Evolutionary conservation across 2,113 vertebrate species (phyloP), one percentile per base, ranked within the genome.

Genomic region (Hemichromis elongatus): DNA sequence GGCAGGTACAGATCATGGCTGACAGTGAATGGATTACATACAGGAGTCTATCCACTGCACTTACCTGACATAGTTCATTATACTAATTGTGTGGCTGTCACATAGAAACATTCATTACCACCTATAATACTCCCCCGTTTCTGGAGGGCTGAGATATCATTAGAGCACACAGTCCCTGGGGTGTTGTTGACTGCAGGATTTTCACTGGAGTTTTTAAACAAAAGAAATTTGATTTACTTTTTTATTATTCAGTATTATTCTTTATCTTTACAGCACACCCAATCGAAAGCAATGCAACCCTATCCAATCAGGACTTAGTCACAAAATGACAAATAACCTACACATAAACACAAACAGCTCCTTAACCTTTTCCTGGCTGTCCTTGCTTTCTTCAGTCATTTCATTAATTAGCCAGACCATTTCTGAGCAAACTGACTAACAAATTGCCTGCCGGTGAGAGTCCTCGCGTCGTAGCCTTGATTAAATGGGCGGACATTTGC

Each of bases 401-500:
- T 95, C 89, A 85, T 94, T 96, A 96, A 96, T 96, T 95, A 95
- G 93, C 93, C 89, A 75, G 80, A 88, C 81, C 87, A 84, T 92
- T 92, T 91, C 90, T 88, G 81, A 86, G 91, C 89, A 83, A 89
- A 83, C 82, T 30, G 73, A 79, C 89, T 95, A 95, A 96, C 93
- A 93, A 90, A 95, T 91, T 92, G 92, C 89, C 86, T 26, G 77
- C 84, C 24, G 68, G 90, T 91, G 81, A 88, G 84, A 83, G 87
- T 94, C 90, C 88, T 89, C 86, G 4, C 80, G 56, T 86, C n/a
- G 81, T 85, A 90, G 88, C 89, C 93, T 96, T 96, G 96, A 96
- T 96, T 96, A 96, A 96, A 96, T 95, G 96, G 96, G 96, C 24
- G 96, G 96, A 96, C 96, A 66, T 92, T 96, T 96, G 90, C 19